These are phyloP conservation scores for Fulica atra DNA, from an alignment of 2,113 vertebrate genomes.

Conservation along the genomic window DNA sequence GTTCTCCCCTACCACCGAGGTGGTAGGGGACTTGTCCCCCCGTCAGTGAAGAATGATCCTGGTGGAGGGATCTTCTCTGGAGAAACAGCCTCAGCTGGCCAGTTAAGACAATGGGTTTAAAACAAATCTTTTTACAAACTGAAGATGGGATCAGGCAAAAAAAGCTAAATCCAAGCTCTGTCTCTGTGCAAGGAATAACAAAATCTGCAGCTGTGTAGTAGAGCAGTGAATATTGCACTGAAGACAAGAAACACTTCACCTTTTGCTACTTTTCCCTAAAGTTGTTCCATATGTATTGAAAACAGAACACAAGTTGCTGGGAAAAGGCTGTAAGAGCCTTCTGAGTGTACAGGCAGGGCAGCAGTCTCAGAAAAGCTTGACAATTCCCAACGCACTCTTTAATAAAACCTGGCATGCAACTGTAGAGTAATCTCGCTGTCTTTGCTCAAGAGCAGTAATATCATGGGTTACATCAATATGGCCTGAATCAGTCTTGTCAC, in stretches of 20 bases:
- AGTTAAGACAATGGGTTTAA: not conserved
- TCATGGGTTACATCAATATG: not conserved
- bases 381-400: not conserved
- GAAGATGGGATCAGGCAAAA: not conserved
- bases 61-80: not conserved
- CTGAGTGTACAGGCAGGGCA: not conserved
- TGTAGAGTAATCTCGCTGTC: not conserved
- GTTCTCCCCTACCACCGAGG: no score
- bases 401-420: not conserved
- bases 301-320: not conserved
- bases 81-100: not conserved
- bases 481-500: not conserved
- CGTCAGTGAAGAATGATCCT: not conserved
- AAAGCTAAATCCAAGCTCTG: not conserved
- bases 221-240: not conserved
- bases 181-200: not conserved
- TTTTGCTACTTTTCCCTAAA: not conserved
- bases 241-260: not conserved
- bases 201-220: not conserved
- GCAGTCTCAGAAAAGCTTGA: not conserved
- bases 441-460: not conserved
- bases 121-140: not conserved
- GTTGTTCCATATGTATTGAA: not conserved
- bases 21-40: not conserved
- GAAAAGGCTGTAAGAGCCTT: not conserved